A percentile compares a stretch with the other conserved stretches of the same genome.
phyloP scores from a whole-genome alignment of 2,113 vertebrate species.

The Ancistrus triradiatus region DNA sequence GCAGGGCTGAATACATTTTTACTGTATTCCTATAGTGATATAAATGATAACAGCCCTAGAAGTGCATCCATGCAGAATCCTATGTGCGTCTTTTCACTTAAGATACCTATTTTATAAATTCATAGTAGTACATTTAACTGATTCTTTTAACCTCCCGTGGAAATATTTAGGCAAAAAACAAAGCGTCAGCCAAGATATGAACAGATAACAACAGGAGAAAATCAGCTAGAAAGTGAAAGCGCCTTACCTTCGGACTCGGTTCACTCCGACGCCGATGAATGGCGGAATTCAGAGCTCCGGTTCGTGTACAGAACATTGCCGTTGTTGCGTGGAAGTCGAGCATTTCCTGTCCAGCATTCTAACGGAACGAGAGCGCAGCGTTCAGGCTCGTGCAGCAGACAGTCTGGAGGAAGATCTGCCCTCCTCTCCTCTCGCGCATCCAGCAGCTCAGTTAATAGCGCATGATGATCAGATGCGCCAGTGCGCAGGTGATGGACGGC shows the following conservation, averaged over 20 bases:
- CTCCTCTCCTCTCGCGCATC: slow-evolving; percentile 1
- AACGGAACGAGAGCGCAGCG: no score
- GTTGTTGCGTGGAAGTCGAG: not conserved
- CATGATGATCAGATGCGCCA: slow-evolving; percentile 4
- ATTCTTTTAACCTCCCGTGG: no score
- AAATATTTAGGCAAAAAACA: no score
- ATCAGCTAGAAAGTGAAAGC: not conserved
- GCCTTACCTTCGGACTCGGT: not conserved
- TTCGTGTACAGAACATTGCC: not conserved
- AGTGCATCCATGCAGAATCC: no score
- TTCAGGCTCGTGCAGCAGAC: no score
- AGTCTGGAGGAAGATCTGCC: not conserved
- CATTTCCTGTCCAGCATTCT: not conserved
- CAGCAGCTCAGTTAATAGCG: slow-evolving; percentile 20
- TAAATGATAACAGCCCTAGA: no score
- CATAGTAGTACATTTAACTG: no score
- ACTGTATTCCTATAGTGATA: no score
- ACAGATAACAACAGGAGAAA: not conserved
- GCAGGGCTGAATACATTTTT: no score
- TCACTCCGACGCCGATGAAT: not conserved
- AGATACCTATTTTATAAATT: no score
- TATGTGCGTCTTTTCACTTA: no score
- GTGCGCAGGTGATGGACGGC: slow-evolving; percentile 1
- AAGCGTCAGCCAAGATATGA: no score
- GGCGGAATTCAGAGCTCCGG: slow-evolving; percentile 4